Conservation (phyloP, 1,140 invertebrate genomes). For the Euglossa dilemma region DNA sequence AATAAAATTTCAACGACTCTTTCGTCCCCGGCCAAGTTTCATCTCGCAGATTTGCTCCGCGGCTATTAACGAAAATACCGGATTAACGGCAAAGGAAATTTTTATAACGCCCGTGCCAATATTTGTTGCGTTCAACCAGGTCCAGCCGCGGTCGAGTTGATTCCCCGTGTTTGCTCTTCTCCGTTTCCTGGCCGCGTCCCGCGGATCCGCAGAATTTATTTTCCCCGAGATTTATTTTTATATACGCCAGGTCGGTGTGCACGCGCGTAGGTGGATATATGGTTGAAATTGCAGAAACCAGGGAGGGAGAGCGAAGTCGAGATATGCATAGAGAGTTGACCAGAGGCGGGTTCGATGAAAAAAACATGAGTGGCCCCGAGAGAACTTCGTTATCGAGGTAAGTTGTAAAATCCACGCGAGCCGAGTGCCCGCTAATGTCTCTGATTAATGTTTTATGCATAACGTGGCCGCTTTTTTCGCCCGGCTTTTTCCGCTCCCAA, state of each 20-base stretch:
- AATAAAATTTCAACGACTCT: not conserved
- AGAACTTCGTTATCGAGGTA: slow-evolving; percentile 42
- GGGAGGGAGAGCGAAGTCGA: not conserved
- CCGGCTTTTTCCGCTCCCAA: not conserved
- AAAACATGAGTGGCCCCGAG: slow-evolving; percentile 35
- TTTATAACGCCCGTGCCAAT: slow-evolving; percentile 27
- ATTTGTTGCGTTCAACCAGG: slow-evolving; percentile 26
- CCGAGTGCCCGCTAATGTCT: slow-evolving; percentile 1
- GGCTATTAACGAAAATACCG: not conserved
- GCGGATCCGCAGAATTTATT: not conserved
- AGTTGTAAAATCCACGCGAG: slow-evolving; percentile 25
- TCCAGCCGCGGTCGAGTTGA: not conserved
- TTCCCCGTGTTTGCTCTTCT: slow-evolving; percentile 9
- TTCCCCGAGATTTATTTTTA: slow-evolving; percentile 5
- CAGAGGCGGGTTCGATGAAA: slow-evolving; percentile 13
- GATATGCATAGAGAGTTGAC: slow-evolving; percentile 23
- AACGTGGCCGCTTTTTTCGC: not conserved
- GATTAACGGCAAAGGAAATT: slow-evolving; percentile 1
- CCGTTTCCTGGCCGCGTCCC: not conserved
- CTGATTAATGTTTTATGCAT: slow-evolving; percentile 33
- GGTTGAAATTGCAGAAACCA: not conserved
- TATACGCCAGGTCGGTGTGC: not conserved
- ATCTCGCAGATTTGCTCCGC: not conserved
- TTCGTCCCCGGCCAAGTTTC: not conserved
- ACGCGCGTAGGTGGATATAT: not conserved